Evolutionary conservation across 1,140 invertebrate species (phyloP), one percentile per base, ranked within the genome.

Genomic region (Potamilus streckersoni): DNA sequence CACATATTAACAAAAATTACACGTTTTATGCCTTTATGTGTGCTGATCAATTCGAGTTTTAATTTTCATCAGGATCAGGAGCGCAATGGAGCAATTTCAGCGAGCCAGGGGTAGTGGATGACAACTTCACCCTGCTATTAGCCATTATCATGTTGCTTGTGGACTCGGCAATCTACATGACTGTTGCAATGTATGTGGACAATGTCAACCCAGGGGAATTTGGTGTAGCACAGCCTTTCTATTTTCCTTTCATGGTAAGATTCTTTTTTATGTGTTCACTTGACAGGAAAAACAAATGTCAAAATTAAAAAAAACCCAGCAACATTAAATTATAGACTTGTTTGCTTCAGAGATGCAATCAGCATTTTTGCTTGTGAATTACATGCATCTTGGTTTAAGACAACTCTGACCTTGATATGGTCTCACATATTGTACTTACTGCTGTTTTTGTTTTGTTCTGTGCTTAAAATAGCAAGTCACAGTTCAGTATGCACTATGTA

Each of bases 181-280:
- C 84, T 5, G 79, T 93, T 13, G 90, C 92, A 13, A 92, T 91
- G 91, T 93, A 93, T 81, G 89, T 93, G 58, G 92, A 93, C 84
- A 90, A 90, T 62, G 91, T 93, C 58, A 90, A 88, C 76, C 93
- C 93, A 57, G 93, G 93, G 83, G 85, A 88, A 69, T 86, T 88
- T 83, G 92, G 38, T 49, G 38, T 49, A 49, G 38, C 38, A 8
- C 38, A 49, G 38, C 38, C 38, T 49, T 49, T 49, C 92, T 38
- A 87, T 92, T 13, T 87, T 91, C 5, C 79, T 87, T 69, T 88
- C 87, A 27, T 91, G 86, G 83, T 91, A 91, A 76, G 91, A 91
- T 61, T 23, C n/a, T 15, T 11, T n/a, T n/a, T n/a, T 3, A 16
- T 31, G 38, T 71, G 20, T 62, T 12, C 15, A 55, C 12, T 20